These are phyloP conservation scores for Coreius guichenoti DNA, from an alignment of 2,797 vertebrate genomes.

Conservation along the genomic window DNA sequence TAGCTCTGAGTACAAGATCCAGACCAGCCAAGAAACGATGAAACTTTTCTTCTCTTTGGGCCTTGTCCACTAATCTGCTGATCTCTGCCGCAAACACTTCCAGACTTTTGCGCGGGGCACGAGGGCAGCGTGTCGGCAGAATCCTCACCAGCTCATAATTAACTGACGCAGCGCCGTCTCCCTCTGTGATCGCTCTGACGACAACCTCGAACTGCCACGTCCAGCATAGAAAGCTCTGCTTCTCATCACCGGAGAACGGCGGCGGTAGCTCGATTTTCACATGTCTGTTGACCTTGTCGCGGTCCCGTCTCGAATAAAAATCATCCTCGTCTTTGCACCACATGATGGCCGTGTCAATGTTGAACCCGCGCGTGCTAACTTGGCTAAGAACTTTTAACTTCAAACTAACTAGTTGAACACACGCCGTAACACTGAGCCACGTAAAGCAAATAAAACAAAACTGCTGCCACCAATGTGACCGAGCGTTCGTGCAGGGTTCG, in stretches of 20 bases:
- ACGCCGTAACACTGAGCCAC: neutral
- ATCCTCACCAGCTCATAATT: too few relatives aligned
- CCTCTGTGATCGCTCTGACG: too few relatives aligned
- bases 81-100: too few relatives aligned
- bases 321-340: neutral
- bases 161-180: too few relatives aligned
- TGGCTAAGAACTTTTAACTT: neutral
- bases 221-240: too few relatives aligned
- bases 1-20: too few relatives aligned
- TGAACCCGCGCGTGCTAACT: neutral
- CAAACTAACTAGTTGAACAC: neutral
- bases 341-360: neutral
- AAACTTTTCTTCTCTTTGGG: too few relatives aligned
- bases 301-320: neutral
- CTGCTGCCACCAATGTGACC: neutral
- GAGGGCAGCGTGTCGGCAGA: too few relatives aligned
- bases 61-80: too few relatives aligned
- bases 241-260: constrained; percentile 4
- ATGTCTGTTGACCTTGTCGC: neutral
- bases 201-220: constrained; percentile 1
- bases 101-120: too few relatives aligned
- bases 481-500: neutral
- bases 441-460: neutral
- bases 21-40: too few relatives aligned
- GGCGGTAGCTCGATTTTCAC: neutral